Conservation (phyloP, 2,113 vertebrate species). For the Turnix velox region DNA sequence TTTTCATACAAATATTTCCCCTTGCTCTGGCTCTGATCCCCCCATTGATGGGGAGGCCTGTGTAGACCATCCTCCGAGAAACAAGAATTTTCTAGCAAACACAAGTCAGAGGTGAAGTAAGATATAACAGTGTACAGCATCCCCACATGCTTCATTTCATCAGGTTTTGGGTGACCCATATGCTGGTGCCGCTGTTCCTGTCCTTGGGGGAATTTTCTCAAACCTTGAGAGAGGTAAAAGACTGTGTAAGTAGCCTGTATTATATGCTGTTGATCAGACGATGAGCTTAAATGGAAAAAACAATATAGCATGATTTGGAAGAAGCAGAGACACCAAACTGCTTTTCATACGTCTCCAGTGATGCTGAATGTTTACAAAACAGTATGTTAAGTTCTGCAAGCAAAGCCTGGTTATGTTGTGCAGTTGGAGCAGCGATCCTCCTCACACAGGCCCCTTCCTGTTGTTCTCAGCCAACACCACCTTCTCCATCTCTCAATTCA, state of each 20-base stretch:
- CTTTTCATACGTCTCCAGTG: not conserved
- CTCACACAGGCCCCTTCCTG: not conserved
- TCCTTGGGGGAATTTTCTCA: not conserved
- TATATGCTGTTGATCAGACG: not conserved
- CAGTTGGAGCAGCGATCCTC: rapidly evolving
- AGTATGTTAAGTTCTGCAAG: not conserved
- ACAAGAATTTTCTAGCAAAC: not conserved
- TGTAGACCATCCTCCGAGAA: not conserved
- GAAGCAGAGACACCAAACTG: not conserved
- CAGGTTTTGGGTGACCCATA: not conserved
- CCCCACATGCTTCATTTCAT: not conserved
- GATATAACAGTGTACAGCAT: not conserved
- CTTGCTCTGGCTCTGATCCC: not conserved
- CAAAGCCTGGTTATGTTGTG: not conserved
- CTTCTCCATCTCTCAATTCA: not conserved
- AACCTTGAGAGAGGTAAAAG: not conserved
- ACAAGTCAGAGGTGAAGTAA: not conserved
- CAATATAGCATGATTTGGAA: not conserved
- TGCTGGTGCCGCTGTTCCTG: not conserved
- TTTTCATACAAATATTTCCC: not conserved
- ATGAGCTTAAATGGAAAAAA: not conserved
- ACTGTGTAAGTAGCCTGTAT: not conserved
- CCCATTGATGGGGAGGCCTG: not conserved
- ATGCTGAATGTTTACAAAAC: not conserved
- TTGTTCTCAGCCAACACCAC: not conserved